Percentiles rank a stretch among this genome's conserved stretches.
These are phyloP conservation scores for Oreocharis arfaki DNA, from an alignment of 2,113 vertebrate genomes.

Conservation along the genomic window DNA sequence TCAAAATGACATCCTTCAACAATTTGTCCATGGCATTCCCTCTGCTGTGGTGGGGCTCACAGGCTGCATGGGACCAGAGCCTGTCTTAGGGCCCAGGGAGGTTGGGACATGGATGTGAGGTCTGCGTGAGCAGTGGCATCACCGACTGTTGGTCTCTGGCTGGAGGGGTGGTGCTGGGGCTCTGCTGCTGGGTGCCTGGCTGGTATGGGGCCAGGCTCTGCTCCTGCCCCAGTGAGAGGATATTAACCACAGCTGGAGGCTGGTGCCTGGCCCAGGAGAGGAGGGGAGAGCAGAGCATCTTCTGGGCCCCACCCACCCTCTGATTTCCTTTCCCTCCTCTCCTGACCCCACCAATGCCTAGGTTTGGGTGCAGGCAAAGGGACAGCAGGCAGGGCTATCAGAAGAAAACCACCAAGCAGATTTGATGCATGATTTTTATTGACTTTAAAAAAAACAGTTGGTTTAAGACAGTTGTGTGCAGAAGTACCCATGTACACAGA, in stretches of 20 bases:
- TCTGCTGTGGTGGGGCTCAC: rapidly evolving
- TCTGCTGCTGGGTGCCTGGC: neutral
- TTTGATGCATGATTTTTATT: neutral
- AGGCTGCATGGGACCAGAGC: neutral
- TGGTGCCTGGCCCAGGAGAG: rapidly evolving
- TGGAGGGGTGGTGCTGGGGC: neutral
- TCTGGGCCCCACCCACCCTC: neutral
- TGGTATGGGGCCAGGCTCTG: neutral
- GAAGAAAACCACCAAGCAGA: neutral
- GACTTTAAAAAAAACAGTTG: neutral
- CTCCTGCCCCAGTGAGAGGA: neutral
- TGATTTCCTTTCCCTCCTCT: neutral
- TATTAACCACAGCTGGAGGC: neutral
- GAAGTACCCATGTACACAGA: conserved; percentile 6
- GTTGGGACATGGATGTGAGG: rapidly evolving
- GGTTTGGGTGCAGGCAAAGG: neutral
- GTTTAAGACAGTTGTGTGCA: conserved; percentile 60
- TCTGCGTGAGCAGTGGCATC: neutral
- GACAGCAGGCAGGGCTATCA: neutral
- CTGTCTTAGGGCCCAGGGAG: neutral
- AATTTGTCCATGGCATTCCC: neutral
- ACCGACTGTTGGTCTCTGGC: rapidly evolving
- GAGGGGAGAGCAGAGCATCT: neutral
- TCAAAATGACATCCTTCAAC: rapidly evolving
- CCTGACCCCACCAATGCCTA: rapidly evolving